These are phyloP conservation scores for Rhyacophila evoluta DNA, from an alignment of 2,888 invertebrate species.

Conservation along the genomic window DNA sequence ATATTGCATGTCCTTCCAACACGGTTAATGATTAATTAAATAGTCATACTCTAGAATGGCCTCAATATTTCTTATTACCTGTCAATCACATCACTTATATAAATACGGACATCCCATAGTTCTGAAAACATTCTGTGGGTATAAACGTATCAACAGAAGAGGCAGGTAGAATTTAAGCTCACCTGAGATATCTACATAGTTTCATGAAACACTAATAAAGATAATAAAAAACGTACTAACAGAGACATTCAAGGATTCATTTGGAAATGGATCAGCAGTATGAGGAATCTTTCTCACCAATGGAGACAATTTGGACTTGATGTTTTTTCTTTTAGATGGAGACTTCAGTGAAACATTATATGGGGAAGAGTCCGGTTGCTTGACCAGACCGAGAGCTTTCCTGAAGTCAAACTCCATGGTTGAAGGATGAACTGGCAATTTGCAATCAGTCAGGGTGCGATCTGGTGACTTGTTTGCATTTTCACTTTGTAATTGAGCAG, in stretches of 20 bases:
- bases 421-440: not conserved
- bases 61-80: too few relatives aligned
- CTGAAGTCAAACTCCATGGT: conserved; percentile 42
- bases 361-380: conserved; percentile 29
- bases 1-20: too few relatives aligned
- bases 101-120: too few relatives aligned
- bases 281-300: conserved; percentile 33
- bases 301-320: conserved; percentile 18
- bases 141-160: too few relatives aligned
- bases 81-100: too few relatives aligned
- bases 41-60: too few relatives aligned
- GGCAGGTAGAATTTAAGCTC: too few relatives aligned
- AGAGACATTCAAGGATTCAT: conserved; percentile 46
- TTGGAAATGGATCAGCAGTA: conserved; percentile 30
- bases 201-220: too few relatives aligned
- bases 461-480: conserved; percentile 27
- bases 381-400: conserved; percentile 48
- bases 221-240: too few relatives aligned
- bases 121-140: too few relatives aligned
- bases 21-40: too few relatives aligned
- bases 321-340: conserved; percentile 41
- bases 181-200: too few relatives aligned
- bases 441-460: not conserved
- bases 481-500: conserved; percentile 17
- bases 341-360: conserved; percentile 25